phyloP scores from a whole-genome alignment of 35 echinoderm and acorn worm genomes.

The Ptychodera flava region DNA sequence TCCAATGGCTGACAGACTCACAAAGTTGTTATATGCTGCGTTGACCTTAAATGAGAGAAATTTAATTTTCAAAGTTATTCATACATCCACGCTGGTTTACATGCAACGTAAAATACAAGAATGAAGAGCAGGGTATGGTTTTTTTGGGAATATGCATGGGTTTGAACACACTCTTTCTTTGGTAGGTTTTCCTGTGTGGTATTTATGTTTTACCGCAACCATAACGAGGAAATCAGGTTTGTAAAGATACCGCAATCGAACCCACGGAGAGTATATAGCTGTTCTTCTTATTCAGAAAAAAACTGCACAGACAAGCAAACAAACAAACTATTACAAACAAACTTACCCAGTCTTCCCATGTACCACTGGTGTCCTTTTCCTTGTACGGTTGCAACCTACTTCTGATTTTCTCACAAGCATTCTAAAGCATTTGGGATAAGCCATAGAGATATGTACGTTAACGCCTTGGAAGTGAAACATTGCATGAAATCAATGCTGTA shows the following conservation, averaged over 20 bases:
- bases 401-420: constrained; percentile 18
- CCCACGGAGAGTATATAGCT: too few relatives aligned
- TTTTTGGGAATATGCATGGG: too few relatives aligned
- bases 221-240: too few relatives aligned
- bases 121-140: too few relatives aligned
- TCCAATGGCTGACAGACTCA: constrained; percentile 21
- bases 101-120: neutral
- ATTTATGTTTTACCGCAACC: too few relatives aligned
- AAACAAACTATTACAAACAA: neutral
- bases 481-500: too few relatives aligned
- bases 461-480: too few relatives aligned
- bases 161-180: too few relatives aligned
- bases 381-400: constrained; percentile 28
- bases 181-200: too few relatives aligned
- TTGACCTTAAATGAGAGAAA: constrained; percentile 13
- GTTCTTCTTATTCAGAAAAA: neutral
- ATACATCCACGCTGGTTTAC: neutral
- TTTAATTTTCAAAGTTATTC: neutral
- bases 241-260: too few relatives aligned
- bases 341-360: constrained; percentile 49
- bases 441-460: too few relatives aligned
- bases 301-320: too few relatives aligned
- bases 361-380: constrained; percentile 7
- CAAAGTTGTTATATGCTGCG: constrained; percentile 19
- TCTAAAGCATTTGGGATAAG: constrained; percentile 6